A percentile compares a stretch with the other conserved stretches of the same genome.
phyloP scores from a whole-genome alignment of 2,888 invertebrate genomes.

The Tryphoninae sp. region DNA sequence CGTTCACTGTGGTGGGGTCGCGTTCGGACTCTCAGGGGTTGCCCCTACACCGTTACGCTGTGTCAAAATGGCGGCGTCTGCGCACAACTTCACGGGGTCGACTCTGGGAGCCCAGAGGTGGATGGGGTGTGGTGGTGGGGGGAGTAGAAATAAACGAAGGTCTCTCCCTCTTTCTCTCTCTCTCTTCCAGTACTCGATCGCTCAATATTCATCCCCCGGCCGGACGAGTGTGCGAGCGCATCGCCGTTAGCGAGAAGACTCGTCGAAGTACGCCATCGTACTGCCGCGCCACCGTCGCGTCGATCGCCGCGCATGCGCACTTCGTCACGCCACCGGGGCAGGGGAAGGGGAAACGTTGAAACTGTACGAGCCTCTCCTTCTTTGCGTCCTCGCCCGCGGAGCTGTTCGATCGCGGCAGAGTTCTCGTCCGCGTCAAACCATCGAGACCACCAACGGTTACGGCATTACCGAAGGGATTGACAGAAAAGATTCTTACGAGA shows the following conservation, averaged over 20 bases:
- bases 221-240: constrained; percentile 62
- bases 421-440: constrained; percentile 63
- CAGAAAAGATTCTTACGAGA: not conserved
- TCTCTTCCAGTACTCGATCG: constrained; percentile 74
- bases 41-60: constrained; percentile 39
- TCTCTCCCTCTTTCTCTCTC: constrained; percentile 31
- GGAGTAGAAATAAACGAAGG: not conserved
- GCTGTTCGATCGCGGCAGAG: constrained; percentile 73
- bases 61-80: constrained; percentile 45
- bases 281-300: too few species aligned
- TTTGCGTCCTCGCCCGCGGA: constrained; percentile 77
- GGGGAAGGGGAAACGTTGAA: constrained; percentile 63
- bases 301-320: too few species aligned
- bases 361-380: constrained; percentile 64
- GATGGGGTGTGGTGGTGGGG: not conserved
- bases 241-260: constrained; percentile 9
- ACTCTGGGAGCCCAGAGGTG: constrained; percentile 64
- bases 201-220: constrained; percentile 81
- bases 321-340: constrained; percentile 30
- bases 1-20: constrained; percentile 63
- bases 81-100: constrained; percentile 65
- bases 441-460: constrained; percentile 48
- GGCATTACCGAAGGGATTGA: not conserved
- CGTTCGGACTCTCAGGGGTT: constrained; percentile 54
- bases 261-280: not conserved